Conservation (phyloP, 2,113 vertebrate species). For the Onychorhynchus coronatus region DNA sequence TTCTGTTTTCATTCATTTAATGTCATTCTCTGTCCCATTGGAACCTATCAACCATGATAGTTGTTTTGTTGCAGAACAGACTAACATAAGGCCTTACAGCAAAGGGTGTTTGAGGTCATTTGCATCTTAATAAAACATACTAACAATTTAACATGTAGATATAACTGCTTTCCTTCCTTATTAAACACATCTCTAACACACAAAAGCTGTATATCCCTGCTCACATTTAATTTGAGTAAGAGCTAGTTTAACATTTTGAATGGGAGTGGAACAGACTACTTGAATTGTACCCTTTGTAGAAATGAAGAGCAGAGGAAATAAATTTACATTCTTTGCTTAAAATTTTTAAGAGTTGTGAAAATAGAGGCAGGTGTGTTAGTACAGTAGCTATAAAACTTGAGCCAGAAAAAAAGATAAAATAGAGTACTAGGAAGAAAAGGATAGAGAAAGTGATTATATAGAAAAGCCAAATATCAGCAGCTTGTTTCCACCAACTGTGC, state of each 20-base stretch:
- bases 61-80: neutral
- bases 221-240: neutral
- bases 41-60: rapidly evolving
- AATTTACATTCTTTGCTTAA: neutral
- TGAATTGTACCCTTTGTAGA: neutral
- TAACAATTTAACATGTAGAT: neutral
- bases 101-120: neutral
- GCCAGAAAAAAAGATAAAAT: neutral
- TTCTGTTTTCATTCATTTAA: neutral
- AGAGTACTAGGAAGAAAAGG: neutral
- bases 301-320: neutral
- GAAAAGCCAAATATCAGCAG: neutral
- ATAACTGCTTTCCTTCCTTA: neutral
- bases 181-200: neutral
- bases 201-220: neutral
- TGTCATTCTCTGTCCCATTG: neutral
- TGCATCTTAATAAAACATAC: neutral
- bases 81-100: neutral
- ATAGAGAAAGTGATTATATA: neutral
- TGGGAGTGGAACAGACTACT: neutral
- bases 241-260: neutral
- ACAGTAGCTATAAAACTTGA: rapidly evolving
- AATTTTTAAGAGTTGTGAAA: neutral
- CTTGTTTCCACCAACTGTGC: neutral
- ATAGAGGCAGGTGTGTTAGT: neutral